phyloP scores from a whole-genome alignment of 2,797 vertebrate genomes.

The Sebastes minor region DNA sequence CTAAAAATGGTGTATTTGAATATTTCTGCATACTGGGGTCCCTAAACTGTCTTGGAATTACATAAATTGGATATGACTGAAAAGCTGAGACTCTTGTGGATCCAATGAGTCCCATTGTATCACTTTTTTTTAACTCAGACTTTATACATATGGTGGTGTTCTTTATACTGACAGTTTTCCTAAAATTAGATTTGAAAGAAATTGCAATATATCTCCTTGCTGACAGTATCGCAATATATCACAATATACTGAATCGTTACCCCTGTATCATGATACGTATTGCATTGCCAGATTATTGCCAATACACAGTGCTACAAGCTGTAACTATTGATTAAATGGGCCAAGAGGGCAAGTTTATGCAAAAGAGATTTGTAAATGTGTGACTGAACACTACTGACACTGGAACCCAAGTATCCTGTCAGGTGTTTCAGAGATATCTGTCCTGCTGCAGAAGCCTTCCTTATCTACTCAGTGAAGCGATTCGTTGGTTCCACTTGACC shows the following conservation, averaged over 20 bases:
- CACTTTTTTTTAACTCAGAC: neutral
- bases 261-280: neutral
- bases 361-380: neutral
- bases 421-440: slow-evolving; percentile 46
- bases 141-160: neutral
- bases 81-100: neutral
- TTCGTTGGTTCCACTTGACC: slow-evolving; percentile 56
- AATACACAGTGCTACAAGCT: neutral
- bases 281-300: neutral
- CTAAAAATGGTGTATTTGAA: neutral
- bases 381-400: neutral
- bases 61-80: neutral
- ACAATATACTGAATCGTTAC: neutral
- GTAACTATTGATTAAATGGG: neutral
- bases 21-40: neutral
- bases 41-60: neutral
- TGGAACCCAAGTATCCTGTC: slow-evolving; percentile 46
- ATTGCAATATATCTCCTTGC: neutral
- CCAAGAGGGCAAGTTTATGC: neutral
- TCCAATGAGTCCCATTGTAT: neutral
- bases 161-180: neutral
- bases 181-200: neutral
- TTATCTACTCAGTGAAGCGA: slow-evolving; percentile 53
- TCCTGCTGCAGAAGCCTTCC: slow-evolving; percentile 26
- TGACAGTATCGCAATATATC: neutral